phyloP scores from a whole-genome alignment of 2,888 invertebrate genomes.

The Pandemis heparana region DNA sequence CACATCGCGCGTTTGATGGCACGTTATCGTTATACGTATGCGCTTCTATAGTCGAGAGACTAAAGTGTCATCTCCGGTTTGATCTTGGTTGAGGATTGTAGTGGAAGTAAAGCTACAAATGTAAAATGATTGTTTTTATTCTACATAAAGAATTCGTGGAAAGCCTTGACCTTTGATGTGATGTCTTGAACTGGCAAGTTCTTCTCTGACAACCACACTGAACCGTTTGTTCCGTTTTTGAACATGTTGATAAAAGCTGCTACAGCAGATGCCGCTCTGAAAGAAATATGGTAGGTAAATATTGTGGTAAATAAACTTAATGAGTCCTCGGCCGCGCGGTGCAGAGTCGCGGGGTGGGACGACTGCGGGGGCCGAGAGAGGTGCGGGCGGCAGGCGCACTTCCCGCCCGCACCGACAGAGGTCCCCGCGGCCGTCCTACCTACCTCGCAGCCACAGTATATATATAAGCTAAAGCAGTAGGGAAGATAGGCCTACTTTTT shows the following conservation, averaged over 20 bases:
- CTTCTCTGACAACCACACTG: conserved; percentile 10
- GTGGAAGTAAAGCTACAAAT: not conserved
- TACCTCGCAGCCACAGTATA: no score
- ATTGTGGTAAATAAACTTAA: not conserved
- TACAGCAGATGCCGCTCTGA: conserved; percentile 18
- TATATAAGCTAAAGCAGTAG: no score
- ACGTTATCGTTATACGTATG: no score
- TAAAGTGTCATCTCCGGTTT: not conserved
- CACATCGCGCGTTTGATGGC: no score
- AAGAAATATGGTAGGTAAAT: not conserved
- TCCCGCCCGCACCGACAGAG: no score
- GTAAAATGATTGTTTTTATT: not conserved
- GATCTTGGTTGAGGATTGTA: not conserved
- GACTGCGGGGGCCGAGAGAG: no score
- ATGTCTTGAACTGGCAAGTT: conserved; percentile 15
- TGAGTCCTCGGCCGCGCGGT: no score
- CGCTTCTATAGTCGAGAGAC: no score
- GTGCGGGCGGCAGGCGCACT: no score
- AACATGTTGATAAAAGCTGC: conserved; percentile 8
- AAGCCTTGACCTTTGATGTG: not conserved
- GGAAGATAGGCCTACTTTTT: no score
- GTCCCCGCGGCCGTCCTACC: no score
- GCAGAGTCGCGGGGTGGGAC: no score
- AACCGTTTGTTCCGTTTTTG: conserved; percentile 15
- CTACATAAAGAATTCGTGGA: not conserved